Base-by-base conservation (phyloP, 2,888 invertebrate genomes). In the Cyclophora albipunctata region DNA sequence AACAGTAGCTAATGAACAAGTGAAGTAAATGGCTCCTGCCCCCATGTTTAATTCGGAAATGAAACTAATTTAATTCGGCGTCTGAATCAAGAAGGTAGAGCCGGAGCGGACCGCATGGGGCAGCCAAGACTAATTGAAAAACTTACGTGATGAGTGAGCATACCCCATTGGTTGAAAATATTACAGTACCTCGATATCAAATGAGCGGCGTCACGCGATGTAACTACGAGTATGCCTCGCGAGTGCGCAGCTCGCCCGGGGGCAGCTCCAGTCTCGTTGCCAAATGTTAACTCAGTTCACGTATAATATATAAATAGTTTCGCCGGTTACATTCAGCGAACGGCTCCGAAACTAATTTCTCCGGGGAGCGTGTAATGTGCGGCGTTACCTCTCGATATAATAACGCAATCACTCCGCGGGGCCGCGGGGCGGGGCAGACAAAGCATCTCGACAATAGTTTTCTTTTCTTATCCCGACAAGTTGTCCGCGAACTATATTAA, bases 21-120 rank as follows among this genome's bases (percentile, higher is more conserved):
- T n/a, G 42, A 43, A 2, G 5, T 6, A 6, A 4, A 34, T 43
- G 4, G 20, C 4, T 40, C 5, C 40, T 5, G 7, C 34, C 20
- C 34, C 33, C 33, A 34, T 60, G 56, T 61, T 54, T 58, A 62
- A n/a, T n/a, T n/a, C n/a, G n/a, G n/a, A n/a, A n/a, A n/a, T n/a
- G 65, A 72, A 81, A 81, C 82, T 83, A 81, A 84, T 83, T 81
- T 75, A 81, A 82, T 83, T 81, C 73, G 71, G 64, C 69, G 70
- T 66, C 64, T 69, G 63, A 67, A 74, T 42, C 7, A 42, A 75
- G 74, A 67, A 62, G 66, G 70, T 71, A 55, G 66, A 63, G 54
- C 58, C 60, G 60, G 63, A 62, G 65, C 20, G n/a, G 42, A 42
- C 42, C 42, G 42, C 42, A 5, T 0, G 42, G n/a, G 42, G n/a